Evolutionary conservation across 2,888 invertebrate species (phyloP), one percentile per base, ranked within the genome.

Genomic region (Rotaria sp.): DNA sequence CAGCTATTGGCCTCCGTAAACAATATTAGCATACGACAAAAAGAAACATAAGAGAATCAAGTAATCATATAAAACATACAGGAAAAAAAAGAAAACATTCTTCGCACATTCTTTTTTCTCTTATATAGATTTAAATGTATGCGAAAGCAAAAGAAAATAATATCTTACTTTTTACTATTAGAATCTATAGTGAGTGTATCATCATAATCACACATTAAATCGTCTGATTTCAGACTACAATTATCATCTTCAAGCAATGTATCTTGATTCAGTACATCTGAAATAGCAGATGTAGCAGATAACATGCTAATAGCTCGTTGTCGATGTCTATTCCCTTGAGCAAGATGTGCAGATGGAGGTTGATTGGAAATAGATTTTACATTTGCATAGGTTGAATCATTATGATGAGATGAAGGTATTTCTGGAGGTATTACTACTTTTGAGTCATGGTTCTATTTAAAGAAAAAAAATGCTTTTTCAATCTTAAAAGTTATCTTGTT

Each of bases 151-250:
- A 4, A 21, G 24, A 21, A 21, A 30, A 18, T 21, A 11, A 80
- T 11, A 41, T 24, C 41, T 80, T 45, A 80, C 80, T 80, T 80
- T 80, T 80, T 80, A 13, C 45, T 80, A 45, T 1, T 2, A 45
- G 80, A 80, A 80, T 80, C 80, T 0, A 80, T 41, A 0, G 80
- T 80, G 0, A 80, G 4, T n/a, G 80, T 80, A 80, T 80, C 80
- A 80, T 80, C 80, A 45, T 45, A 80, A 45, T 80, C 80, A n/a
- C 80, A 80, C 80, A 80, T 80, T 80, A 80, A 45, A 45, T 80
- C 80, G 2, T 80, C 80, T 11, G 80, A 80, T 45, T 80, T 80
- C 15, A 80, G 26, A n/a, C 45, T 45, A 41, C 80, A 80, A 45
- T 80, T 80, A n/a, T 80, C 80, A 80, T 80, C 80, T 80, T 80